Base-by-base conservation (phyloP, 2,113 vertebrate genomes). In the Indicator indicator region DNA sequence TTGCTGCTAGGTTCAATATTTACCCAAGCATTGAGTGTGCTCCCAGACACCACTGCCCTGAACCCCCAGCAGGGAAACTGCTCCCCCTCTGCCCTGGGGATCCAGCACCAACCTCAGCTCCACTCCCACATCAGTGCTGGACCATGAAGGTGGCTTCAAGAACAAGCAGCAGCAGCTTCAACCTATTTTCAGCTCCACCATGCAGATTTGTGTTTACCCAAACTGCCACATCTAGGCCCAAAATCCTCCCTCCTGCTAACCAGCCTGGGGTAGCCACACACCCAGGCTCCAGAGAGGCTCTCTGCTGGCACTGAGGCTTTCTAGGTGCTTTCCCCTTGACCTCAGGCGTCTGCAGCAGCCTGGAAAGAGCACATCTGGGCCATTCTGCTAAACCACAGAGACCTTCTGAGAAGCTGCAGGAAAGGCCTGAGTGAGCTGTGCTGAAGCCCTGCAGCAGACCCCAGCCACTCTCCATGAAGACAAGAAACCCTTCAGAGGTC, bases 1-100 rank as follows among this genome's bases (percentile, higher is more conserved):
- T 83, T 75, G 93, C 94, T 94, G 87, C 93, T 94, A 84, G 86
- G 93, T 84, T 89, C 82, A 97, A 94, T 94, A 96, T 95, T 94
- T 96, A 93, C 95, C 88, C 95, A 86, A 90, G 89, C 88, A 90
- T 55, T 90, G 83, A 90, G 86, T 55, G 80, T 81, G 88, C 54
- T 94, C 93, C 15, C 87, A 88, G 90, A 89, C 85, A 86, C 68
- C 65, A 19, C 55, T 30, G 72, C 65, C 85, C 77, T 59, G 93
- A 87, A 58, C 85, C 85, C 87, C 86, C 76, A 40, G 55, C 40
- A 76, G 56, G 60, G 50, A 93, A 94, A 73, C 56, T 11, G 44
- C 10, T 88, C 68, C 73, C 46, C 42, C 75, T 73, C 94, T 9
- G 50, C 28, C 3, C 27, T 33, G 52, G 6, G 48, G 50, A 62